A percentile compares a stretch with the other conserved stretches of the same genome.
phyloP scores from a whole-genome alignment of 2,113 vertebrate species.

The Cyprinus carpio region DNA sequence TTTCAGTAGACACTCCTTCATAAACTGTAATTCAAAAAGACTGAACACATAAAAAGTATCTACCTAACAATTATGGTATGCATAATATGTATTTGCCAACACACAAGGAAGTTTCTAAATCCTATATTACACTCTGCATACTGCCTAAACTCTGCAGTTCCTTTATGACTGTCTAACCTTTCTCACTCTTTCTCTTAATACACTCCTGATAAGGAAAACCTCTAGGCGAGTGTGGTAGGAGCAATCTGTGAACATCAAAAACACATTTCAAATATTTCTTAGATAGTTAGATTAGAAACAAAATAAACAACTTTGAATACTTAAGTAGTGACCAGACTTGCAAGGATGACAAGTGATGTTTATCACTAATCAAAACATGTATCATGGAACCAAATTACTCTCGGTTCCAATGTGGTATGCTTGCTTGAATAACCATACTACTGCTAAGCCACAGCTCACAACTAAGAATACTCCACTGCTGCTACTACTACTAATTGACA shows the following conservation, averaged over 20 bases:
- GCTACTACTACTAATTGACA: too few relatives aligned
- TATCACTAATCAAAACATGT: not conserved
- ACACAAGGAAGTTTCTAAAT: not conserved
- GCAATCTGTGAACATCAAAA: slow-evolving; percentile 10
- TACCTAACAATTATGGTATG: slow-evolving; percentile 1
- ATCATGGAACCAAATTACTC: not conserved
- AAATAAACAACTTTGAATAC: not conserved
- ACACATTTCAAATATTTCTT: not conserved
- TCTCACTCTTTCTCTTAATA: not conserved
- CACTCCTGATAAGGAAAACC: not conserved
- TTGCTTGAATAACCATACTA: too few relatives aligned
- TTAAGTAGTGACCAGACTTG: not conserved
- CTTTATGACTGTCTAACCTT: not conserved
- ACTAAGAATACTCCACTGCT: too few relatives aligned
- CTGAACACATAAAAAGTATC: not conserved
- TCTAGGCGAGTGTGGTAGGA: not conserved
- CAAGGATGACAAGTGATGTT: not conserved
- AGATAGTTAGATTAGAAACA: not conserved
- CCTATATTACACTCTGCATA: not conserved
- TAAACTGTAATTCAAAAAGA: not conserved
- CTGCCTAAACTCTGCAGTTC: not conserved
- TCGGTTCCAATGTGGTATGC: too few relatives aligned
- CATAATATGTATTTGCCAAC: not conserved
- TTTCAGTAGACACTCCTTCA: not conserved
- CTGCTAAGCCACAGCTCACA: too few relatives aligned